Conservation (phyloP, 2,888 invertebrate species). For the Oscheius myriophilus region DNA sequence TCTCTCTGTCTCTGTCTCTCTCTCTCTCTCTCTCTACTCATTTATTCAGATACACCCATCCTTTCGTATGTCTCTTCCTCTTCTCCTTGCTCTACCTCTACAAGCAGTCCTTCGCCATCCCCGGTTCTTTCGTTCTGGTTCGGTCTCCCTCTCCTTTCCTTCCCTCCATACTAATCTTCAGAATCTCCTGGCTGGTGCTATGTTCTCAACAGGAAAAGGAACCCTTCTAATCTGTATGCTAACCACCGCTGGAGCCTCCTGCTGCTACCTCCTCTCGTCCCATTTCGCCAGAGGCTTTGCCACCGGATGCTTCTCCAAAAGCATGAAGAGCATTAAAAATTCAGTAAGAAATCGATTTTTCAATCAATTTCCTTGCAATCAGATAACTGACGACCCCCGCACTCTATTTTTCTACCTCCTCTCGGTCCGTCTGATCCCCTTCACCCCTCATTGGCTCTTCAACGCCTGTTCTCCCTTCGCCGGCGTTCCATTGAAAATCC, state of each 20-base stretch:
- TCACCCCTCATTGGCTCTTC: slow-evolving; percentile 77
- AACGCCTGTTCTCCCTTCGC: slow-evolving; percentile 76
- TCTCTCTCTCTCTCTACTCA: background rate
- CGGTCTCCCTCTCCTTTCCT: slow-evolving; percentile 34
- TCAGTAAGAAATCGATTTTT: background rate
- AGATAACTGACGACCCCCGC: background rate
- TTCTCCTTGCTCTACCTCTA: slow-evolving; percentile 75
- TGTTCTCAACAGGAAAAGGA: slow-evolving; percentile 47
- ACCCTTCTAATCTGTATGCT: slow-evolving; percentile 36
- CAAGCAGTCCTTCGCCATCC: slow-evolving; percentile 77
- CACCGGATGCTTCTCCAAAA: slow-evolving; percentile 33
- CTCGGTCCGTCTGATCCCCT: slow-evolving; percentile 74
- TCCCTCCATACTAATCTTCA: slow-evolving; percentile 19
- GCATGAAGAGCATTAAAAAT: slow-evolving; percentile 5
- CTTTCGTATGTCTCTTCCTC: slow-evolving; percentile 73
- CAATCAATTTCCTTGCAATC: too few species aligned
- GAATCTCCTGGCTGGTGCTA: slow-evolving; percentile 53
- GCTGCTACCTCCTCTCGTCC: slow-evolving; percentile 40
- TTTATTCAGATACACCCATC: slow-evolving; percentile 58
- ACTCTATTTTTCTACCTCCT: slow-evolving; percentile 40
- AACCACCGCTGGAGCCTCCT: slow-evolving; percentile 43
- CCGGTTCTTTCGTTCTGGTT: slow-evolving; percentile 77
- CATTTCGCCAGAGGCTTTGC: slow-evolving; percentile 42
- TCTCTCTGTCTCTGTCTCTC: slow-evolving; percentile 1
- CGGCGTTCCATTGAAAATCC: slow-evolving; percentile 74